Conservation (phyloP, 2,888 invertebrate species). For the Ptychoptera albimana region DNA sequence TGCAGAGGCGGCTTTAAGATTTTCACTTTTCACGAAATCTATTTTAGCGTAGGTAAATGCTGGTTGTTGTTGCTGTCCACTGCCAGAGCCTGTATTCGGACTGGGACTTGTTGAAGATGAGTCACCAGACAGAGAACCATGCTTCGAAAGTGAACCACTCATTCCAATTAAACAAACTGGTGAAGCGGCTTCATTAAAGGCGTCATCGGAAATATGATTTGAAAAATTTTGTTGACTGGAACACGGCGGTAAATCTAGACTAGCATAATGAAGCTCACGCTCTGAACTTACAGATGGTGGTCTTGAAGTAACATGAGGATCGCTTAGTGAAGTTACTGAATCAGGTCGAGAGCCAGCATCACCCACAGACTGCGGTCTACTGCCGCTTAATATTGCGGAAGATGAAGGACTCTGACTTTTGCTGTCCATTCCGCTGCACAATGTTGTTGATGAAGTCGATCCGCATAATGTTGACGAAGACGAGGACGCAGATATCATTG, state of each 20-base stretch:
- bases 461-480: conserved; percentile 14
- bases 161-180: neutral
- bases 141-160: conserved; percentile 15
- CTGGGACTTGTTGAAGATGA: conserved; percentile 17
- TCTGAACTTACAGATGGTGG: conserved; percentile 26
- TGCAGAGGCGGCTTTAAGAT: conserved; percentile 19
- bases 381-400: neutral
- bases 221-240: conserved; percentile 6
- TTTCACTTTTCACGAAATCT: conserved; percentile 54
- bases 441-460: conserved; percentile 13
- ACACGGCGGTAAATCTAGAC: conserved; percentile 37
- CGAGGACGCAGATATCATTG: conserved; percentile 15
- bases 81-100: conserved; percentile 15
- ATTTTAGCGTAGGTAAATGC: conserved; percentile 61
- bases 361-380: conserved; percentile 12
- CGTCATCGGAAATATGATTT: too few species aligned
- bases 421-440: conserved; percentile 14
- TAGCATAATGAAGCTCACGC: conserved; percentile 45
- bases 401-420: conserved; percentile 11
- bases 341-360: conserved; percentile 18
- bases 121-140: conserved; percentile 12
- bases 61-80: conserved; percentile 20
- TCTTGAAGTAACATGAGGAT: conserved; percentile 15
- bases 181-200: too few species aligned
- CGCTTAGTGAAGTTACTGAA: conserved; percentile 19